Conservation (phyloP, 2,113 vertebrate genomes). For the Diadophis punctatus region DNA sequence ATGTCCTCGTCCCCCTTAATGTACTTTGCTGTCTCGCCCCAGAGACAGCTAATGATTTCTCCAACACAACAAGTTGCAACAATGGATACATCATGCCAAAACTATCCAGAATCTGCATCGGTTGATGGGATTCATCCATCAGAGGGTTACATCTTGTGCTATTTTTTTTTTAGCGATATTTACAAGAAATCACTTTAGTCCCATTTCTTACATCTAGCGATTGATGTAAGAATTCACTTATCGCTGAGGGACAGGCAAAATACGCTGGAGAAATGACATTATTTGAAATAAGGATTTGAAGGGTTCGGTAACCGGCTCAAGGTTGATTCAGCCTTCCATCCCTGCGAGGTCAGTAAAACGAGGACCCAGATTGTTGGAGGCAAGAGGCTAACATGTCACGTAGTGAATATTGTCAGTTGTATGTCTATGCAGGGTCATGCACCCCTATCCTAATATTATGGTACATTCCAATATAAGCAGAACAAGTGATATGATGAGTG, state of each 20-base stretch:
- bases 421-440: no score
- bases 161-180: neutral
- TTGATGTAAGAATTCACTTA: slow-evolving; percentile 13
- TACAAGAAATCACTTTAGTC: slow-evolving; percentile 46
- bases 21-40: slow-evolving; percentile 48
- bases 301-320: no score
- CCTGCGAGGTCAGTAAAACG: neutral
- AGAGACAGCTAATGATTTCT: slow-evolving; percentile 62
- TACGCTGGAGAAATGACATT: neutral
- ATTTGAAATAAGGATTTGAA: neutral
- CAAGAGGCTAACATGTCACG: neutral
- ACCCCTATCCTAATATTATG: no score
- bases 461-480: no score
- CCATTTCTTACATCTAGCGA: neutral
- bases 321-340: neutral
- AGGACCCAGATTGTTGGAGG: neutral
- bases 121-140: slow-evolving; percentile 47
- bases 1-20: slow-evolving; percentile 63
- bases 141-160: slow-evolving; percentile 1
- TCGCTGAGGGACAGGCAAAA: neutral
- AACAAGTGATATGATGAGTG: no score
- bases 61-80: slow-evolving; percentile 55
- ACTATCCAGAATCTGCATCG: slow-evolving; percentile 49
- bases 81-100: slow-evolving; percentile 59
- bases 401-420: no score